These are phyloP conservation scores for Aelia acuminata DNA, from an alignment of 2,888 invertebrate genomes.

Conservation along the genomic window DNA sequence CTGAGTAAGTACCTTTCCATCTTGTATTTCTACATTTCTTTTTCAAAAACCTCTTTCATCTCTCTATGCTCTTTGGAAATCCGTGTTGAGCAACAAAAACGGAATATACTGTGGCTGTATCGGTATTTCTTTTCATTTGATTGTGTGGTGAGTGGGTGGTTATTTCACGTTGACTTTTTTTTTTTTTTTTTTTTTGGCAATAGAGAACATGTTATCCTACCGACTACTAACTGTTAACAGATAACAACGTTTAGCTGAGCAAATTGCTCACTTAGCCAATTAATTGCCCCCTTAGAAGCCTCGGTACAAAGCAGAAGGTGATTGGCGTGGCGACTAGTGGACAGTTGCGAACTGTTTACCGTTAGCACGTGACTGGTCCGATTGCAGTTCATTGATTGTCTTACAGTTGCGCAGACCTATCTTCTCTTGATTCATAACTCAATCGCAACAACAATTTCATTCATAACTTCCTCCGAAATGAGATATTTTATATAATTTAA, in stretches of 20 bases:
- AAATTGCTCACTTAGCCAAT: not conserved
- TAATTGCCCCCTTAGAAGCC: not conserved
- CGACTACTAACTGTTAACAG: too few relatives aligned
- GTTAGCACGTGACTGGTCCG: not conserved
- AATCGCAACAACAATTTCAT: not conserved
- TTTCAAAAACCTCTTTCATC: too few relatives aligned
- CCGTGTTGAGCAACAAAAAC: not conserved
- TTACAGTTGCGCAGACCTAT: constrained; percentile 29
- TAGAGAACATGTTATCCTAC: too few relatives aligned
- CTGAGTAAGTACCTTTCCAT: too few relatives aligned
- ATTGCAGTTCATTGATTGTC: constrained; percentile 3
- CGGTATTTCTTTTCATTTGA: not conserved
- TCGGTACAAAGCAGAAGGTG: not conserved
- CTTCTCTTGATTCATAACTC: not conserved
- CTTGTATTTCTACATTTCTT: too few relatives aligned
- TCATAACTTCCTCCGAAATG: not conserved
- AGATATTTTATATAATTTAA: not conserved
- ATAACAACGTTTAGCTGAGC: not conserved
- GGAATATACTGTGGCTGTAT: not conserved
- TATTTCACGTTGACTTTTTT: too few relatives aligned
- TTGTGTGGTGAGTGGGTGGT: not conserved
- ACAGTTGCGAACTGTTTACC: not conserved
- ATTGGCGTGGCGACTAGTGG: not conserved
- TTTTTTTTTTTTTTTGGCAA: too few relatives aligned
- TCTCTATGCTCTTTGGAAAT: not conserved